Evolutionary conservation across 2,113 vertebrate species (phyloP), one percentile per base, ranked within the genome.

Genomic region (Halichoeres trimaculatus): DNA sequence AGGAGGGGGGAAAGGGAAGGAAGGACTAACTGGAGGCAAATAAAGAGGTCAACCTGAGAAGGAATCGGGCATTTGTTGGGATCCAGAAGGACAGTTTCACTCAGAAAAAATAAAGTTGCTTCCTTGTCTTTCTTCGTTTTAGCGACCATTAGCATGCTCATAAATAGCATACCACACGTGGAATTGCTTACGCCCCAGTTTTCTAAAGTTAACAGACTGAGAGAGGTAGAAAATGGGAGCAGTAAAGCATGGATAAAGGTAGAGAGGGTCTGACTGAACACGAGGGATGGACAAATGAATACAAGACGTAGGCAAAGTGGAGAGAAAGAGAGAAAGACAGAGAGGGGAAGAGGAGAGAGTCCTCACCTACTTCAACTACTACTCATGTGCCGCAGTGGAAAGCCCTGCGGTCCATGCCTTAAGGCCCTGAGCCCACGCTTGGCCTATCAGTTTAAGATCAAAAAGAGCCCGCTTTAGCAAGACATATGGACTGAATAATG

Each of bases 401-500:
- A 86, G 85, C 89, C 88, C 89, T 71, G 78, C 74, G 65, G 90
- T 87, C 83, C 84, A 76, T 80, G 91, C 91, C 90, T 88, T 62
- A 85, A 90, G 90, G 90, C 88, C 83, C 79, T 54, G 54, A 88
- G 91, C 90, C 89, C 90, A 89, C 82, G 85, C 90, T 88, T 85
- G 88, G 89, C 89, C 89, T 91, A 91, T 91, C 91, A 88, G 85
- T 93, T 91, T 90, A 88, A 88, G 88, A 93, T 92, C 81, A 92
- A 91, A 92, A 92, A 90, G 85, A 90, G 76, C 88, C 75, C 36
- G 57, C 90, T 93, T 92, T 87, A 90, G 86, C 86, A 70, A 90
- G 85, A 90, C 90, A 90, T 92, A 91, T 90, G 88, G 87, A 78
- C 84, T 93, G 89, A 93, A 93, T 93, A 92, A 92, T 91, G 81